Evolutionary conservation across 2,888 invertebrate genomes (phyloP), one percentile per base, ranked within the genome.

Genomic region (Drosophila setosimentum): DNA sequence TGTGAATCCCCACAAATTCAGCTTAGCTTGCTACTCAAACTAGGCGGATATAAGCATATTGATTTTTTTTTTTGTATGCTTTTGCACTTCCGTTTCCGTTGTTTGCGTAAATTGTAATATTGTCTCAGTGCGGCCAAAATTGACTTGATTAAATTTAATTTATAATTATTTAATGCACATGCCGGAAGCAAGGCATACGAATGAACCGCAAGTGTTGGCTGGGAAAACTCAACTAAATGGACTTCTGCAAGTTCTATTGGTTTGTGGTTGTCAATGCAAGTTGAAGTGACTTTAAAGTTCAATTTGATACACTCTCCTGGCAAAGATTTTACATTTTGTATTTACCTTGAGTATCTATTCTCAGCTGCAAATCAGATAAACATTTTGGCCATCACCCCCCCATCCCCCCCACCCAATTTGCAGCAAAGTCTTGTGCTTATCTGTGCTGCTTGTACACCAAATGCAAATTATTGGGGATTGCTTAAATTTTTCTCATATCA

Each of bases 51-150:
- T 74, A 87, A 84, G 77, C 80, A 87, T 84, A 84, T 77, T 60
- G 35, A 55, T 66, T 75, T 60, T 58, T 51, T 58, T 54, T 60
- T 32, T 18, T 59, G 42, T 45, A 27, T 53, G 42, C 51, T 65
- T 79, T 68, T 73, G 66, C 62, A 83, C 83, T 83, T 87, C 87
- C 87, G 89, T 54, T 89, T 87, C 85, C 83, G 82, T 62, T 83
- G 80, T 76, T 87, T 87, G 75, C 69, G 66, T 68, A 87, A 84
- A 77, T 84, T 80, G 77, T 79, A 83, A 87, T 77, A 85, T 85
- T 79, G 71, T 73, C 69, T 72, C 75, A 63, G 54, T 49, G 35
- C 35, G 53, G 48, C 60, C 40, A 24, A 61, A 67, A 37, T 63
- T 60, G 68, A 68, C 69, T 67, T 63, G 68, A 74, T 66, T 74